phyloP scores from a whole-genome alignment of 1,140 invertebrate species.

The Pectinophora gossypiella region DNA sequence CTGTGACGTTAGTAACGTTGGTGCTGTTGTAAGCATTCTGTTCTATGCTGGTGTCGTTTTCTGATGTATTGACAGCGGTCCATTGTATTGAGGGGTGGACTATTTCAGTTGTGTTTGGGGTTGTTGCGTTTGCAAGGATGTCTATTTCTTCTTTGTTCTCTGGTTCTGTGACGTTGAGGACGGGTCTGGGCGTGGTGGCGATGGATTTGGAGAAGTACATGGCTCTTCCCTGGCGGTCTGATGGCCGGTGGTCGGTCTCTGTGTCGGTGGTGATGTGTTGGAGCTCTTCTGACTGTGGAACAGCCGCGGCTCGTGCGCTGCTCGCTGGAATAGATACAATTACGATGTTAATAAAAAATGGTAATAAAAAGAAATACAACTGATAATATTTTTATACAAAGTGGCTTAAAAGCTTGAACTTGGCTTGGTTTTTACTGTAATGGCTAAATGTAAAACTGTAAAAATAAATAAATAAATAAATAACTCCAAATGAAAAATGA shows the following conservation, averaged over 20 bases:
- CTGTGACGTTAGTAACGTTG: neutral
- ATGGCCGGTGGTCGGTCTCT: slow-evolving; percentile 26
- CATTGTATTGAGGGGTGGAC: slow-evolving; percentile 33
- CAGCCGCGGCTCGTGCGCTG: slow-evolving; percentile 37
- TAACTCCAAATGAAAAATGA: too few relatives aligned
- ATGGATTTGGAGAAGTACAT: slow-evolving; percentile 58
- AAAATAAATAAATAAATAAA: too few relatives aligned
- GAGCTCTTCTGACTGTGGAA: slow-evolving; percentile 50
- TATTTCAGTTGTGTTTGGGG: slow-evolving; percentile 23
- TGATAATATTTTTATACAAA: too few relatives aligned
- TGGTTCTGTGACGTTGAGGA: slow-evolving; percentile 19
- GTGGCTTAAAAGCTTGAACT: too few relatives aligned
- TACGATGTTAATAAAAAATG: neutral
- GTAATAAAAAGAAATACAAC: too few relatives aligned
- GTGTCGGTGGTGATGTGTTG: slow-evolving; percentile 31
- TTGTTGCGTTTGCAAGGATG: neutral
- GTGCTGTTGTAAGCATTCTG: slow-evolving; percentile 11
- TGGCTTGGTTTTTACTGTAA: too few relatives aligned
- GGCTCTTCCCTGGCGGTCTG: slow-evolving; percentile 50
- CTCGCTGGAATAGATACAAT: slow-evolving; percentile 41
- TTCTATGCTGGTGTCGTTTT: slow-evolving; percentile 40
- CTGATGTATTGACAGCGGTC: slow-evolving; percentile 35
- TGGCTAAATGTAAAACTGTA: too few relatives aligned
- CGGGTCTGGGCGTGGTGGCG: slow-evolving; percentile 17
- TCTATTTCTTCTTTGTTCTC: slow-evolving; percentile 15